Base-by-base conservation (phyloP, 2,797 vertebrate species). In the Pitangus sulphuratus region DNA sequence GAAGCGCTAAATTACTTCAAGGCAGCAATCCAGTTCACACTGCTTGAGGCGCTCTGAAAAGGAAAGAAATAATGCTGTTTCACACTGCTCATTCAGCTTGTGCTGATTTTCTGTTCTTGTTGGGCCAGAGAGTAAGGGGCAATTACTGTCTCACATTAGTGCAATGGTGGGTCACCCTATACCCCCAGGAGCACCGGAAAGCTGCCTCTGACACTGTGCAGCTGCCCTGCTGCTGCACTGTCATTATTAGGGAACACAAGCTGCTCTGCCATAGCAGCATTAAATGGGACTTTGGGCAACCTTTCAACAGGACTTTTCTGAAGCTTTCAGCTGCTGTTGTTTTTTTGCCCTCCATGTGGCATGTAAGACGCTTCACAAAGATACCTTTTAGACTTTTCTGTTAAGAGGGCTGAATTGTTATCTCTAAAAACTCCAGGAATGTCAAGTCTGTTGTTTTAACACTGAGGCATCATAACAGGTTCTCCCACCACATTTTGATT, bases 171-270 rank as follows among this genome's bases (percentile, higher is more conserved):
- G n/a, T 54, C 69, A 54, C 15, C 8, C 17, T 50, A 53, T 42
- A 5, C 6, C 21, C 11, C 11, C 35, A 31, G 35, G 24, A 81
- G 54, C 35, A 20, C 15, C 48, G 28, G 54, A 65, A 81, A 90
- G 19, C 42, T 87, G 48, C 56, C 60, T 40, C 40, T 53, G 71
- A 24, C 0, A 0, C 44, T n/a, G 6, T 0, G 0, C 22, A 48
- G 30, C 31, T 62, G 74, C 37, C 37, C 42, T 47, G 9, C 25
- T 62, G 42, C 61, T 82, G 28, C 58, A 45, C 20, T 20, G 16
- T 35, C 28, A 3, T 58, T 47, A 37, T 5, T 15, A 12, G 31
- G 50, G 42, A 78, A 42, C 0, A 0, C 16, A 56, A 48, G 28
- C 33, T 66, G 76, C 53, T 70, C 24, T 1, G 0, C 61, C 2